phyloP scores from a whole-genome alignment of 2,797 vertebrate genomes.

The Sylvia borin region DNA sequence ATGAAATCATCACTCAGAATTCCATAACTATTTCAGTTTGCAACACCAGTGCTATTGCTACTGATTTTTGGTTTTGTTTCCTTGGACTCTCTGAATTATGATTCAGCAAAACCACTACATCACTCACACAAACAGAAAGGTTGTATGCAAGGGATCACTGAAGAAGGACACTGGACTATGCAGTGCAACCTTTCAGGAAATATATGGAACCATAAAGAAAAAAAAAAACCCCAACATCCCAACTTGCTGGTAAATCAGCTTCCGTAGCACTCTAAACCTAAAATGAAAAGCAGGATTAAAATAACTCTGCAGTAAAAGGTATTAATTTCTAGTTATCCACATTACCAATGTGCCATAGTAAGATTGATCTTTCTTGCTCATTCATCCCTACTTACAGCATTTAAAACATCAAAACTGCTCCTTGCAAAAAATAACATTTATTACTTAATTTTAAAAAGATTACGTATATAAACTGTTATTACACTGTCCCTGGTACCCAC shows the following conservation, averaged over 20 bases:
- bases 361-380: neutral
- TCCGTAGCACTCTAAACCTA: neutral
- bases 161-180: neutral
- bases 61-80: neutral
- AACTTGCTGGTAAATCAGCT: neutral
- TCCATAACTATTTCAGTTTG: neutral
- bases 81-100: neutral
- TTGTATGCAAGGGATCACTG: neutral
- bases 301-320: neutral
- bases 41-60: neutral
- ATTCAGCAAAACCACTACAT: neutral
- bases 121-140: neutral
- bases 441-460: neutral
- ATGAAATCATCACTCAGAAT: neutral
- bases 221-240: accelerated
- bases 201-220: neutral
- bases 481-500: neutral
- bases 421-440: neutral
- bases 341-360: neutral
- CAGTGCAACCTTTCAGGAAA: neutral
- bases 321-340: neutral
- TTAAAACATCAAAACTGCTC: neutral
- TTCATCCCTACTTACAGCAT: neutral
- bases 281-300: neutral
- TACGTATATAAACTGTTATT: neutral